Conservation (phyloP, 2,113 vertebrate species). For the Hipposideros armiger region DNA sequence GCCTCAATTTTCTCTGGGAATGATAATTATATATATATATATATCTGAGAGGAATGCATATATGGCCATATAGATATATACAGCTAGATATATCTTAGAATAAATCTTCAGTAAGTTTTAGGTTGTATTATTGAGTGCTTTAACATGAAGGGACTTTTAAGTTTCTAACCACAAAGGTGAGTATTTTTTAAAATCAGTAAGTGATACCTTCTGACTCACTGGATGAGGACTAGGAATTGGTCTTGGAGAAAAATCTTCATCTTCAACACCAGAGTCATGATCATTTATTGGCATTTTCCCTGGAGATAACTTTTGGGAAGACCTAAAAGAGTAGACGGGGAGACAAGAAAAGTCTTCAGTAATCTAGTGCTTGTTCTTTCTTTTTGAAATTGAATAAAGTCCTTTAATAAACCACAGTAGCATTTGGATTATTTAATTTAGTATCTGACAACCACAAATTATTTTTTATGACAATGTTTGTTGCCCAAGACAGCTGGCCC, state of each 20-base stretch:
- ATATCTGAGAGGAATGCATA: neutral
- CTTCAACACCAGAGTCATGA: conserved; percentile 96
- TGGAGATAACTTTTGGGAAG: conserved; percentile 68
- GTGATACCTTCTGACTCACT: conserved; percentile 91
- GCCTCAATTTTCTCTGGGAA: conserved; percentile 42
- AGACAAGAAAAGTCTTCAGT: conserved; percentile 48
- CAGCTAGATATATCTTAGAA: neutral
- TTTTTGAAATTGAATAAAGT: conserved; percentile 77
- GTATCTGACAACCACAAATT: conserved; percentile 67
- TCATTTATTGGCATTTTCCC: conserved; percentile 88
- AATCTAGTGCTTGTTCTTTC: conserved; percentile 1
- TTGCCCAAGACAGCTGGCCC: conserved; percentile 70
- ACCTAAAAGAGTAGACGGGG: conserved; percentile 64
- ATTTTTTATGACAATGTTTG: conserved; percentile 72
- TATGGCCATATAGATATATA: neutral
- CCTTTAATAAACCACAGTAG: conserved; percentile 78
- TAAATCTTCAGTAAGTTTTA: conserved; percentile 43
- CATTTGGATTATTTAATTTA: conserved; percentile 78
- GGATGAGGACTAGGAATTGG: conserved; percentile 97
- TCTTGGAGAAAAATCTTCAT: conserved; percentile 96
- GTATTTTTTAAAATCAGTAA: neutral
- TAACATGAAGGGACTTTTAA: conserved; percentile 52
- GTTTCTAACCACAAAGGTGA: conserved; percentile 38
- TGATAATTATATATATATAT: neutral
- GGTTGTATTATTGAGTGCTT: conserved; percentile 13